Evolutionary conservation across 2,888 invertebrate genomes (phyloP), one percentile per base, ranked within the genome.

Genomic region (Bursaphelenchus okinawaensis): DNA sequence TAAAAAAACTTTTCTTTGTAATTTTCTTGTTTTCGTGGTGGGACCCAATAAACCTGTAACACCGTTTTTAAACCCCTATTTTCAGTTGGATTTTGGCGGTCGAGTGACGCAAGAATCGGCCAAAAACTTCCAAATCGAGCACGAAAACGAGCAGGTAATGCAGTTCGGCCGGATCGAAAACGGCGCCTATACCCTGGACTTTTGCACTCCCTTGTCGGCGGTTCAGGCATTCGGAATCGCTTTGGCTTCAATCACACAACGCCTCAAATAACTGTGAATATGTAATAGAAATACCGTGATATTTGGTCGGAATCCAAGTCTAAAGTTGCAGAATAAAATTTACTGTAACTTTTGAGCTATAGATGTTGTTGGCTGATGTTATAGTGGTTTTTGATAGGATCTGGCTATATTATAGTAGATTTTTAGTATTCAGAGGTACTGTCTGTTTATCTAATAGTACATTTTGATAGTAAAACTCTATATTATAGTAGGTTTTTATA

Each of bases 161-260:
- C 96, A 98, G 85, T 98, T 98, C 85, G 96, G 96, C 12, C 88
- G 96, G 68, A 96, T 98, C 79, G 96, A 96, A 85, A 92, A 92
- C 77, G 95, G 95, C 84, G 94, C 95, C 54, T 98, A 96, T 86
- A 96, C 98, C 0, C 86, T 98, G 82, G 98, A 98, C 87, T 81
- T 80, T 66, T 94, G 96, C 85, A 92, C 94, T 85, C 98, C 98
- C 28, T 96, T 98, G 87, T 92, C 93, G 66, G 94, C 95, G 74
- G 88, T 95, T 69, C 96, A 98, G 86, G 96, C 96, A 66, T 96
- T 98, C 86, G 93, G 94, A 63, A 95, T 98, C 67, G 96, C 96
- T 70, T 88, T 98, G 82, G 93, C 93, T 73, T 93, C 92, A 84
- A 92, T 94, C 73, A 94, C 93, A 56, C 93, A 94, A 85, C 88